A percentile compares a stretch with the other conserved stretches of the same genome.
Conservation (phyloP, 2,113 vertebrate species). For the Tor tambroides region DNA sequence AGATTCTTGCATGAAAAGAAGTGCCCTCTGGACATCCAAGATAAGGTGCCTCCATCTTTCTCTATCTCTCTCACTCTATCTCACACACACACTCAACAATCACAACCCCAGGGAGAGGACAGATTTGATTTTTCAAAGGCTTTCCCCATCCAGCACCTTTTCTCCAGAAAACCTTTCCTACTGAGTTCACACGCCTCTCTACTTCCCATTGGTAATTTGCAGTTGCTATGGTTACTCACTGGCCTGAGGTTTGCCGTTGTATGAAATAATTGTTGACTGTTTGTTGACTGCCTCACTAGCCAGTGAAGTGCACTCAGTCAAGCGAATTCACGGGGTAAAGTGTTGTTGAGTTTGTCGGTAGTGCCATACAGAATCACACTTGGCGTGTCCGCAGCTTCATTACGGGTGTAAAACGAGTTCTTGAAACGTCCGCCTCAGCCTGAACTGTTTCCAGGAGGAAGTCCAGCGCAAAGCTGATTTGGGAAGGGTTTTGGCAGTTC, state of each 20-base stretch:
- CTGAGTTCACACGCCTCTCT: conserved; percentile 35
- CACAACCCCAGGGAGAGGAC: conserved; percentile 22
- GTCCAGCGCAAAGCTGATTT: conserved; percentile 22
- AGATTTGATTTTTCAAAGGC: conserved; percentile 6
- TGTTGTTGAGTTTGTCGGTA: conserved; percentile 41
- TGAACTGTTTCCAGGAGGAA: conserved; percentile 6
- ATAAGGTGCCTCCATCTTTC: conserved; percentile 83
- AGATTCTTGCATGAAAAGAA: conserved; percentile 91
- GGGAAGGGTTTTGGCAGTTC: neutral
- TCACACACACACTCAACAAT: conserved; percentile 15
- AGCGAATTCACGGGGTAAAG: conserved; percentile 46
- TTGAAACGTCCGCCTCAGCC: neutral
- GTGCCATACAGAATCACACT: conserved; percentile 41
- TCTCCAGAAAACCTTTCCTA: conserved; percentile 44
- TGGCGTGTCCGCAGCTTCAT: conserved; percentile 20
- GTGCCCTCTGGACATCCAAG: conserved; percentile 92
- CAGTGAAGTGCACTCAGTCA: conserved; percentile 40
- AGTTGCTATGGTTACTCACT: conserved; percentile 73
- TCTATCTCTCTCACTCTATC: conserved; percentile 27
- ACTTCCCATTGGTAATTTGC: conserved; percentile 64
- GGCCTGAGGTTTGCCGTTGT: conserved; percentile 43
- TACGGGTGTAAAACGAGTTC: conserved; percentile 43
- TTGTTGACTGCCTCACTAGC: conserved; percentile 52
- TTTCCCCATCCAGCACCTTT: conserved; percentile 31
- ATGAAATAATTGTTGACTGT: conserved; percentile 49